Evolutionary conservation across 2,113 vertebrate species (phyloP).

Genomic region (Aramus guarauna): DNA sequence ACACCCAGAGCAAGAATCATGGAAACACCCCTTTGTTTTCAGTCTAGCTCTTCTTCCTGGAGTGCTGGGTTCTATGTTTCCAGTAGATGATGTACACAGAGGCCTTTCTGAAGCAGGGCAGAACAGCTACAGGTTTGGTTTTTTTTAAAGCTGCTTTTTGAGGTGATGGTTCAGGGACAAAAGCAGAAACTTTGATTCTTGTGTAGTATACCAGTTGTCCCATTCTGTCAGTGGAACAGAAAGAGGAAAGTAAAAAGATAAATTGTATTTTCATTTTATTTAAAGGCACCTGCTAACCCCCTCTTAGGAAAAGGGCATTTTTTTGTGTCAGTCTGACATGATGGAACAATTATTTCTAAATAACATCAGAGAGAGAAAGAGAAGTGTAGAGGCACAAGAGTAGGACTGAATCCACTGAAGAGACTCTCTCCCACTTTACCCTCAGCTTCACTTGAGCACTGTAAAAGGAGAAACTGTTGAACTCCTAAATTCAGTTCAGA

Average conservation of each 20-base stretch:
- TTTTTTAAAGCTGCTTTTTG: neutral
- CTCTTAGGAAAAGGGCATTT: neutral
- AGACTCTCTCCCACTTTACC: neutral
- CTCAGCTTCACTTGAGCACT: neutral
- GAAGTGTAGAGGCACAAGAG: neutral
- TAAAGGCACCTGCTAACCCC: neutral
- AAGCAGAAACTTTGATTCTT: neutral
- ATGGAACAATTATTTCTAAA: neutral
- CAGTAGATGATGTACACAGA: neutral
- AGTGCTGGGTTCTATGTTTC: neutral
- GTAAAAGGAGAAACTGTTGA: neutral
- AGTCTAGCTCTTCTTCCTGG: neutral
- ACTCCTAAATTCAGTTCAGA: neutral
- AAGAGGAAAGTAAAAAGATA: neutral
- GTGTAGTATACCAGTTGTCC: neutral
- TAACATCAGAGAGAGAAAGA: neutral
- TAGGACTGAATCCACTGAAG: neutral
- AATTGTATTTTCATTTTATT: neutral
- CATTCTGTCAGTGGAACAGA: neutral
- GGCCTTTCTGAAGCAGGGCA: neutral
- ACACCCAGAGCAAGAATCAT: neutral
- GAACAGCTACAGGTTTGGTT: neutral
- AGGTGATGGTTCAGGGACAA: neutral
- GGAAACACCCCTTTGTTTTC: neutral
- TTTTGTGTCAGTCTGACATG: neutral